These are phyloP conservation scores for Bettongia penicillata DNA, from an alignment of 2,113 vertebrate species.

Conservation along the genomic window DNA sequence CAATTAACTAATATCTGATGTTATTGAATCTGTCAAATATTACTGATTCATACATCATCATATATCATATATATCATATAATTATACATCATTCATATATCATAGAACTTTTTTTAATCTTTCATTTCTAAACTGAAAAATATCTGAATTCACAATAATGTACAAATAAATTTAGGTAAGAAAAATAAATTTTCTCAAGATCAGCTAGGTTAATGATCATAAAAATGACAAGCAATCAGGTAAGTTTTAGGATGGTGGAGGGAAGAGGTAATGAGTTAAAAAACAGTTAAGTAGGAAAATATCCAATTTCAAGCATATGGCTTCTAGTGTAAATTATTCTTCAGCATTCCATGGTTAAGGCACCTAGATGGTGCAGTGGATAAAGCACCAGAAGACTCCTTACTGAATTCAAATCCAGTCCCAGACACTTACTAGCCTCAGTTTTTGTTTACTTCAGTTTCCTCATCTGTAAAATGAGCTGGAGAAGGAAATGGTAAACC, in stretches of 20 bases:
- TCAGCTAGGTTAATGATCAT: neutral
- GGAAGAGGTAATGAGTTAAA: neutral
- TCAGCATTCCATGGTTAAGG: neutral
- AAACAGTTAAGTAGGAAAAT: neutral
- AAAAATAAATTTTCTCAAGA: neutral
- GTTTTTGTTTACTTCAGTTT: neutral
- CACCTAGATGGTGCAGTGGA: neutral
- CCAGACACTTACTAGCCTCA: neutral
- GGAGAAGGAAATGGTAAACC: neutral
- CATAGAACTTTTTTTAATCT: neutral
- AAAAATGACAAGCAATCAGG: neutral
- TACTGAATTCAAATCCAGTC: neutral
- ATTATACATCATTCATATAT: too few species aligned
- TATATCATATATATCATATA: too few species aligned
- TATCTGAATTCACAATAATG: neutral
- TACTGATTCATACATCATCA: neutral
- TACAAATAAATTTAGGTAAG: neutral
- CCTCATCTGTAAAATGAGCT: neutral
- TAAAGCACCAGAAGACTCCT: neutral
- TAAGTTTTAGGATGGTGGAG: neutral
- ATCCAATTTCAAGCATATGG: neutral
- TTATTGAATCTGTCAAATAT: neutral
- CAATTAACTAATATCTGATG: neutral
- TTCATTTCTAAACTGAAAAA: neutral
- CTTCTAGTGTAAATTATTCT: neutral